Conservation (phyloP, 1,140 invertebrate species). For the Dendroctonus ponderosae region DNA sequence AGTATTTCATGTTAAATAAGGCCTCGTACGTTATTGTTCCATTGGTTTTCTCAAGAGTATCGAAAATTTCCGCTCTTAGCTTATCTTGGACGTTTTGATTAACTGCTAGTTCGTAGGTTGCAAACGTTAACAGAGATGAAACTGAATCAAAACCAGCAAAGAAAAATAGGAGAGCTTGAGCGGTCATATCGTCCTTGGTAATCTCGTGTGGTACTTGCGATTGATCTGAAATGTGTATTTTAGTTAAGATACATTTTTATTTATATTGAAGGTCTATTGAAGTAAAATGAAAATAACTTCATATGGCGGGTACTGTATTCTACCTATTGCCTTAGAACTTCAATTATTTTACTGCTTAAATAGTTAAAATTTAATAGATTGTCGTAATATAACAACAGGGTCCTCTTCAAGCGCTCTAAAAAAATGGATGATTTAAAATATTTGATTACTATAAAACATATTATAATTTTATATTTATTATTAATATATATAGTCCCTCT, state of each 20-base stretch:
- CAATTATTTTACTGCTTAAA: too few species aligned
- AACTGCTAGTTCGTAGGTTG: slow-evolving; percentile 53
- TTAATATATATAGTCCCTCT: too few species aligned
- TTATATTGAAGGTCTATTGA: too few species aligned
- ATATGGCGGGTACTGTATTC: too few species aligned
- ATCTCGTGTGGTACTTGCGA: slow-evolving; percentile 17
- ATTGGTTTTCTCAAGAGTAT: slow-evolving; percentile 38
- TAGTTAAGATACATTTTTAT: background rate
- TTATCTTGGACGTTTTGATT: slow-evolving; percentile 56
- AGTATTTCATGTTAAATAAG: slow-evolving; percentile 53
- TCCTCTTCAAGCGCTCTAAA: too few species aligned
- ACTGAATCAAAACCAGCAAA: slow-evolving; percentile 52
- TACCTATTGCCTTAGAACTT: too few species aligned
- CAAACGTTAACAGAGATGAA: slow-evolving; percentile 50
- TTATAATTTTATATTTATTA: too few species aligned
- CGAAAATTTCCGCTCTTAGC: slow-evolving; percentile 50
- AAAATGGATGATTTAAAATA: too few species aligned
- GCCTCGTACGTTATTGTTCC: slow-evolving; percentile 49
- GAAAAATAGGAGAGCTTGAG: slow-evolving; percentile 52
- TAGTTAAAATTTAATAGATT: too few species aligned
- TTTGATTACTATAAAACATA: too few species aligned
- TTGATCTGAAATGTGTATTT: background rate
- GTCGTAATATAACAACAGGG: too few species aligned
- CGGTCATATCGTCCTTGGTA: slow-evolving; percentile 44
- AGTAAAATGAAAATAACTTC: too few species aligned